Evolutionary conservation across 2,888 invertebrate genomes (phyloP).

Genomic region (Sphaerophoria rueppellii): DNA sequence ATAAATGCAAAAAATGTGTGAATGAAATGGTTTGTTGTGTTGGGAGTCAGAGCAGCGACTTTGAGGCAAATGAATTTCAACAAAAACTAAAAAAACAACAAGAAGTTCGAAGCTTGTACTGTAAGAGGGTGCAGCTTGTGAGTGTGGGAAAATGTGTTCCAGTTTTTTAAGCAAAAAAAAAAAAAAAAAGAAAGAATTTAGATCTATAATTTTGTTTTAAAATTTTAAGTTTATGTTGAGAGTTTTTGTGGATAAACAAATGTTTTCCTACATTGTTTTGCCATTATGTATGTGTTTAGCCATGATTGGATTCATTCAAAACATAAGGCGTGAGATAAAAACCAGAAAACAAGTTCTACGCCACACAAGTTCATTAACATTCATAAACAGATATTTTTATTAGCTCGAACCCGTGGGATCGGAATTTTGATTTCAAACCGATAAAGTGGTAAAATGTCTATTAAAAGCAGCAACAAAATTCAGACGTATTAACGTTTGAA

Average conservation of each 20-base stretch:
- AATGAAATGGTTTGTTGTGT: conserved; percentile 25
- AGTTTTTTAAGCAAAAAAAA: background rate
- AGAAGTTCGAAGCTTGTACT: background rate
- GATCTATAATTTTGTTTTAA: background rate
- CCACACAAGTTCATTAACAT: conserved; percentile 38
- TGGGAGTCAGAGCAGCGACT: background rate
- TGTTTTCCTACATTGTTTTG: conserved; percentile 15
- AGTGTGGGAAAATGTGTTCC: conserved; percentile 46
- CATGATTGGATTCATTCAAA: conserved; percentile 22
- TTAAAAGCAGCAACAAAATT: background rate
- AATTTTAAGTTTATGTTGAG: background rate
- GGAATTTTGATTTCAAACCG: conserved; percentile 35
- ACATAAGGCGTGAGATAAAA: conserved; percentile 13
- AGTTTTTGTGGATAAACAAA: background rate
- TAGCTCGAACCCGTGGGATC: conserved; percentile 28
- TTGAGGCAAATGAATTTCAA: background rate
- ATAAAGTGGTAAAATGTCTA: conserved; percentile 9
- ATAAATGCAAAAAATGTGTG: conserved; percentile 51
- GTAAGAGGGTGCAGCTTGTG: conserved; percentile 41
- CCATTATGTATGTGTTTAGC: conserved; percentile 29
- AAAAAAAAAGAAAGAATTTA: background rate
- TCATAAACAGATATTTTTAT: conserved; percentile 1
- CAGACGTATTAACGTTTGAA: background rate
- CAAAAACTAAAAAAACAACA: background rate
- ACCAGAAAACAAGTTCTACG: conserved; percentile 10